Evolutionary conservation across 1,140 invertebrate species (phyloP).

Genomic region (Odontomachus brunneus): DNA sequence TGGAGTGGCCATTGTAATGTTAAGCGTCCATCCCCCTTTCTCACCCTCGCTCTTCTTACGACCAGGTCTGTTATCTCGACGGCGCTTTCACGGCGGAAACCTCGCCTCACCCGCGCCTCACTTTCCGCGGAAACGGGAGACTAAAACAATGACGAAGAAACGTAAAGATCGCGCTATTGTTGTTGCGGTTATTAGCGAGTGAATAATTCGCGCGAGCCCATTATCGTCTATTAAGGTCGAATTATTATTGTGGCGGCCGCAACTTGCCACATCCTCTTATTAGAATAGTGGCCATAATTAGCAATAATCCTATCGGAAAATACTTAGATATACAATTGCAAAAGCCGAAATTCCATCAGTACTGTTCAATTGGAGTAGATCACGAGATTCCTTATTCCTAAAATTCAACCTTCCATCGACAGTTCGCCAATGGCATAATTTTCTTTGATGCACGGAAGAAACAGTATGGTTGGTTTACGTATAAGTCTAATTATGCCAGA

Average conservation of each 20-base stretch:
- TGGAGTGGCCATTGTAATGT: constrained; percentile 77
- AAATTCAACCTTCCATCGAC: too few relatives aligned
- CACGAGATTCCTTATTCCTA: not conserved
- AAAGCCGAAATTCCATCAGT: constrained; percentile 30
- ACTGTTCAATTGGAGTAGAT: not conserved
- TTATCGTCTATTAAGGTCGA: constrained; percentile 58
- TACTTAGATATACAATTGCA: constrained; percentile 37
- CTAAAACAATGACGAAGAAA: constrained; percentile 50
- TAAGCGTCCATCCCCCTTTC: constrained; percentile 67
- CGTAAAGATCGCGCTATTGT: constrained; percentile 58
- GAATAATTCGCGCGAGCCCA: constrained; percentile 56
- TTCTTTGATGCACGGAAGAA: too few relatives aligned
- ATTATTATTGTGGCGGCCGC: constrained; percentile 46
- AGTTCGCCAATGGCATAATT: too few relatives aligned
- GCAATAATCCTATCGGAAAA: constrained; percentile 53
- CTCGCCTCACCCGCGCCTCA: constrained; percentile 27
- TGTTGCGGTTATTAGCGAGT: constrained; percentile 53
- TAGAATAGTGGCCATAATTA: constrained; percentile 41
- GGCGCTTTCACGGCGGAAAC: constrained; percentile 47
- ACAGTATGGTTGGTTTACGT: too few relatives aligned
- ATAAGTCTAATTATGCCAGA: too few relatives aligned
- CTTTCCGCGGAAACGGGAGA: constrained; percentile 50
- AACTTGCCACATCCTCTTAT: constrained; percentile 47
- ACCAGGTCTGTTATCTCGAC: constrained; percentile 56
- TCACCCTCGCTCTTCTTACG: constrained; percentile 52